Evolutionary conservation across 2,113 vertebrate species (phyloP).

Genomic region (Semicossyphus pulcher): DNA sequence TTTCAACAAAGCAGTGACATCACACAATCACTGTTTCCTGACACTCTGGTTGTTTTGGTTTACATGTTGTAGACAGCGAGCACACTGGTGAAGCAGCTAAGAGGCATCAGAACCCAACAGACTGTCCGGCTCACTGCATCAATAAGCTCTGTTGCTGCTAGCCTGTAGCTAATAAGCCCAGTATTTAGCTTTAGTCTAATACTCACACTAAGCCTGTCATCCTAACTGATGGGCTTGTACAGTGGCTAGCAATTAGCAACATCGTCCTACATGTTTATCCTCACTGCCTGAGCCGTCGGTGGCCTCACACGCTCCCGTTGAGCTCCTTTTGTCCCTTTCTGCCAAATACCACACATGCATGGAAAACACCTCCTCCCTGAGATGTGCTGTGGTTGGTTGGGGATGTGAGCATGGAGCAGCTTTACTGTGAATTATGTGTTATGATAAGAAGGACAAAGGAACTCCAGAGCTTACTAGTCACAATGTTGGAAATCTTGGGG

Average conservation of each 20-base stretch:
- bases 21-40: not conserved
- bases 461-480: not conserved
- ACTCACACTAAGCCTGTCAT: not conserved
- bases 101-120: conserved; percentile 13
- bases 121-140: conserved; percentile 27
- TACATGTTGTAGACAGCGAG: not conserved
- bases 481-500: not conserved
- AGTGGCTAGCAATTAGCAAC: not conserved
- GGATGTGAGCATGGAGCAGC: not conserved
- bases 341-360: not conserved
- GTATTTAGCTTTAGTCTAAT: conserved; percentile 26
- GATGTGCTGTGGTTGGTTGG: not conserved
- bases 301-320: conserved; percentile 4
- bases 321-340: conserved; percentile 1
- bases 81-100: conserved; percentile 1
- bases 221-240: not conserved
- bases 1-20: conserved; percentile 6
- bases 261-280: conserved; percentile 20
- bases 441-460: not conserved
- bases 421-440: too few relatives aligned
- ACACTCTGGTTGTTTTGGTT: not conserved
- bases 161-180: conserved; percentile 30
- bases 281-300: conserved; percentile 5
- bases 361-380: conserved; percentile 8
- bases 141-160: conserved; percentile 30